phyloP scores from a whole-genome alignment of 2,888 invertebrate species.

The Epistrophe grossulariae region DNA sequence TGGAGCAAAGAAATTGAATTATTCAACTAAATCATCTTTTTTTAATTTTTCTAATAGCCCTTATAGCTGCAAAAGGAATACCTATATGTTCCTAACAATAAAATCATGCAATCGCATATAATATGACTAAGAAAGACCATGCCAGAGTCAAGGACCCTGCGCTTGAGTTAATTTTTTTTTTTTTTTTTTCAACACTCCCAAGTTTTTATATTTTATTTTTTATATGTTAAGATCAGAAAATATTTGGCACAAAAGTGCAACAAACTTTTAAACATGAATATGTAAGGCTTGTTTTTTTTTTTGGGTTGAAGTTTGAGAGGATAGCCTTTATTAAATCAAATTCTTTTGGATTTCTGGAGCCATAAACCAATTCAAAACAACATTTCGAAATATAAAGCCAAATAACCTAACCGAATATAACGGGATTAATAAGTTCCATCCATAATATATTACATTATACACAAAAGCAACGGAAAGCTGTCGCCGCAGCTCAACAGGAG shows the following conservation, averaged over 20 bases:
- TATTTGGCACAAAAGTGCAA: conserved; percentile 74
- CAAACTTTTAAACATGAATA: conserved; percentile 46
- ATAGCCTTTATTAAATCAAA: conserved; percentile 65
- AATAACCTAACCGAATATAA: conserved; percentile 51
- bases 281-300: conserved; percentile 15
- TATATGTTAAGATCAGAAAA: conserved; percentile 34
- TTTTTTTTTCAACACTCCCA: conserved; percentile 24
- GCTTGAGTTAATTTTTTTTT: neutral
- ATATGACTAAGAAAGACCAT: conserved; percentile 56
- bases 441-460: conserved; percentile 17
- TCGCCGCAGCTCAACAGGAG: conserved; percentile 74
- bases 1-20: conserved; percentile 60
- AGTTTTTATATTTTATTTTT: neutral
- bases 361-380: conserved; percentile 62
- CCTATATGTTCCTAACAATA: neutral
- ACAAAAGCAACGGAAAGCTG: conserved; percentile 56
- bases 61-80: conserved; percentile 36
- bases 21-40: conserved; percentile 62
- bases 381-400: conserved; percentile 41
- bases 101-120: conserved; percentile 50
- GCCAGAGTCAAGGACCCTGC: conserved; percentile 53
- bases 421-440: conserved; percentile 70
- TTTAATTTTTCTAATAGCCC: conserved; percentile 70
- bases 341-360: conserved; percentile 53
- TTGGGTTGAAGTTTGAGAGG: neutral